These are phyloP conservation scores for Dryas iulia DNA, from an alignment of 1,140 invertebrate species.

Conservation along the genomic window DNA sequence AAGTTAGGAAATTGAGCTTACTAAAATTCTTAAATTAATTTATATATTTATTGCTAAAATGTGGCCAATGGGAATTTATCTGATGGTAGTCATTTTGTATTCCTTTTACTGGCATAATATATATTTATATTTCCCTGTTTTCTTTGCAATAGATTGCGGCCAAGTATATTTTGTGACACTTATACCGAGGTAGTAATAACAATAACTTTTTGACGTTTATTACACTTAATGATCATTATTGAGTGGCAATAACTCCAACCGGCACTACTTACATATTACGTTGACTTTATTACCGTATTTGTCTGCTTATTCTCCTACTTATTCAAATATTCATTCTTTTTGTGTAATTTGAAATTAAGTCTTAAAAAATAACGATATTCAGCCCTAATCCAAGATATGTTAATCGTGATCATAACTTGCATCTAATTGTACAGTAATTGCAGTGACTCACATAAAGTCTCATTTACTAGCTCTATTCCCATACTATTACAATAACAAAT, in stretches of 20 bases:
- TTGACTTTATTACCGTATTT: background rate
- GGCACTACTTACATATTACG: no score
- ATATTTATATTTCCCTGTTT: background rate
- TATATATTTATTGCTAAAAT: background rate
- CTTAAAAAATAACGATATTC: background rate
- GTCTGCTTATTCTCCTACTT: background rate
- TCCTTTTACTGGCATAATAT: background rate
- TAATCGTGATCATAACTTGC: constrained; percentile 21
- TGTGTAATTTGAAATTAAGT: background rate
- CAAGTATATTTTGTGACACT: background rate
- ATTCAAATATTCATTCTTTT: background rate
- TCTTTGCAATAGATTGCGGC: background rate
- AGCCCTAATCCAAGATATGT: constrained; percentile 10
- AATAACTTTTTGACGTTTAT: background rate
- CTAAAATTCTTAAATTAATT: no score
- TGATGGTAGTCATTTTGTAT: no score
- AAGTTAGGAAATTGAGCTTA: no score
- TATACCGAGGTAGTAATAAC: background rate
- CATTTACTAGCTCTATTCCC: constrained; percentile 28
- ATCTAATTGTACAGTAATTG: constrained; percentile 30
- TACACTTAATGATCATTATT: background rate
- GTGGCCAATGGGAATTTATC: background rate
- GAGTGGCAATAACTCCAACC: no score
- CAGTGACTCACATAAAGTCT: constrained; percentile 11
- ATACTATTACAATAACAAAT: constrained; percentile 20